These are phyloP conservation scores for Drosophila elegans DNA, from an alignment of 1,140 invertebrate species.

Conservation along the genomic window DNA sequence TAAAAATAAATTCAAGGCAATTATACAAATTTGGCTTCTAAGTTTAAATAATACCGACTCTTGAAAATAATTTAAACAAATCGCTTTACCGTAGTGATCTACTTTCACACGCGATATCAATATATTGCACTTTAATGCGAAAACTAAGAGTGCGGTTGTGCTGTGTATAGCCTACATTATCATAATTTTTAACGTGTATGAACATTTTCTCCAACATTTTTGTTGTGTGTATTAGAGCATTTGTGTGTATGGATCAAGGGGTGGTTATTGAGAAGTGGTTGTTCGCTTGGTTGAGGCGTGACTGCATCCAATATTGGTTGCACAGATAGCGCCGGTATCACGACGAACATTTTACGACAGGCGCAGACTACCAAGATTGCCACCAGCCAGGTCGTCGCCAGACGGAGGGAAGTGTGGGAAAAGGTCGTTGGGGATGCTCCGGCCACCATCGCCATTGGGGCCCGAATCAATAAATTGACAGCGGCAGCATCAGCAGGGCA, in stretches of 20 bases:
- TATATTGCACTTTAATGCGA: too few relatives aligned
- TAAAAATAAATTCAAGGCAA: too few relatives aligned
- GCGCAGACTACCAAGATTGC: slow-evolving; percentile 33
- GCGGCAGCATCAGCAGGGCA: slow-evolving; percentile 18
- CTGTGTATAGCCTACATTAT: too few relatives aligned
- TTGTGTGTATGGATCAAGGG: not conserved
- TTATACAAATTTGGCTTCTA: too few relatives aligned
- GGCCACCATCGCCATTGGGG: slow-evolving; percentile 26
- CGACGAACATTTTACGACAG: slow-evolving; percentile 65
- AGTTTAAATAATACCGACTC: too few relatives aligned
- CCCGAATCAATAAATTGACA: slow-evolving; percentile 62
- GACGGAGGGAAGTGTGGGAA: not conserved
- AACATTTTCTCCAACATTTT: not conserved
- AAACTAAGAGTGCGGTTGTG: too few relatives aligned
- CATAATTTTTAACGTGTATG: too few relatives aligned
- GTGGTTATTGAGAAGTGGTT: slow-evolving; percentile 1
- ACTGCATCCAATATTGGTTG: slow-evolving; percentile 36
- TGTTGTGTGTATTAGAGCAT: not conserved
- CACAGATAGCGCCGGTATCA: slow-evolving; percentile 25
- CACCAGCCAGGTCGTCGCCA: slow-evolving; percentile 5
- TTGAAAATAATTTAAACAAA: too few relatives aligned
- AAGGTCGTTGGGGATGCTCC: slow-evolving; percentile 14
- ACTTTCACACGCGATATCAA: too few relatives aligned
- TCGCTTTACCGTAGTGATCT: too few relatives aligned
- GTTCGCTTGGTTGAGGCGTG: slow-evolving; percentile 14